A percentile compares a stretch with the other conserved stretches of the same genome.
These are phyloP conservation scores for Brachymystax lenok DNA, from an alignment of 2,797 vertebrate species.

Conservation along the genomic window DNA sequence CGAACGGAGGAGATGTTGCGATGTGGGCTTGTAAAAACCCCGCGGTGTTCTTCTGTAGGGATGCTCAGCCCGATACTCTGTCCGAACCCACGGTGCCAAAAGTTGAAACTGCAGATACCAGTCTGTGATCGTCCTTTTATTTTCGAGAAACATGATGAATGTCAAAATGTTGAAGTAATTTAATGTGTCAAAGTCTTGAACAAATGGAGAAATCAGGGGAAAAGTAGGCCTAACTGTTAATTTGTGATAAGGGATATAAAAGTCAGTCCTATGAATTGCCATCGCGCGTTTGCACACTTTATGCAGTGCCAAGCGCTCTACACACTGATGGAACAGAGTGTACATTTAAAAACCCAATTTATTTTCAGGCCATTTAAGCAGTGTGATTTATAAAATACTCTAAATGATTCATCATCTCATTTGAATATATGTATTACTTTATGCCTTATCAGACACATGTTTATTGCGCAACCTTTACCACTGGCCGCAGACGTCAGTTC, in stretches of 20 bases:
- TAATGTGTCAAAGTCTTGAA: slow-evolving; percentile 18
- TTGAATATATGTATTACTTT: background rate
- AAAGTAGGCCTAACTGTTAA: background rate
- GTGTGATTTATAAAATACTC: background rate
- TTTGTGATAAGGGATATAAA: background rate
- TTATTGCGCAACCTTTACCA: background rate
- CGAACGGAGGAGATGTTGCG: slow-evolving; percentile 78
- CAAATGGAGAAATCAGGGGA: background rate
- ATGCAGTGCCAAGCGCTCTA: slow-evolving; percentile 11
- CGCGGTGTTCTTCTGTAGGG: slow-evolving; percentile 88
- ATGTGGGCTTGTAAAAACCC: slow-evolving; percentile 96
- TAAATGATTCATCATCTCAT: background rate
- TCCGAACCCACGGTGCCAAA: slow-evolving; percentile 65
- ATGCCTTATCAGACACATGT: slow-evolving; percentile 2
- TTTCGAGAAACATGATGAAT: background rate
- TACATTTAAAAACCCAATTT: background rate
- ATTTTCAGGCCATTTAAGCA: background rate
- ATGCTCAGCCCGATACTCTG: slow-evolving; percentile 73
- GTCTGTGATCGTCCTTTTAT: slow-evolving; percentile 71
- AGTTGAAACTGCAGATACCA: slow-evolving; percentile 77
- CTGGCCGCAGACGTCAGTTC: no score
- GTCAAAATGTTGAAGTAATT: background rate
- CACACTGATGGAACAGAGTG: slow-evolving; percentile 23
- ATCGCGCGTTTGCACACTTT: background rate
- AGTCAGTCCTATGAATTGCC: background rate